Evolutionary conservation across 2,888 invertebrate species (phyloP).

Genomic region (Dyspetes luteomarginatus): DNA sequence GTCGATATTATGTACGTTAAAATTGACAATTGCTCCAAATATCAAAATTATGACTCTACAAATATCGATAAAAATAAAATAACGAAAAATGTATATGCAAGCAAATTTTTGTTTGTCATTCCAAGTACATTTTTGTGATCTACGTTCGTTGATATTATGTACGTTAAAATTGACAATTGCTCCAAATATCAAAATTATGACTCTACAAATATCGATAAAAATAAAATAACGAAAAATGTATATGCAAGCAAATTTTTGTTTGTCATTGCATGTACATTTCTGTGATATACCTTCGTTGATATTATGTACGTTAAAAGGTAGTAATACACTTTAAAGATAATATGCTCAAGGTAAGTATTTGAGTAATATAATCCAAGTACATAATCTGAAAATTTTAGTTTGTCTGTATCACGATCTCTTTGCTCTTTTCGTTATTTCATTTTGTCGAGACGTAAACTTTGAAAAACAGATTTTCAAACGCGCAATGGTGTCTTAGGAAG

Average conservation of each 20-base stretch:
- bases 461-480: constrained; percentile 60
- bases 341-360: constrained; percentile 54
- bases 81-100: too few species aligned
- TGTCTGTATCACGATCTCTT: constrained; percentile 43
- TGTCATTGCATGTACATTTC: constrained; percentile 15
- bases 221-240: not conserved
- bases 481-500: constrained; percentile 13
- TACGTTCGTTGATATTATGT: too few species aligned
- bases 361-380: constrained; percentile 23
- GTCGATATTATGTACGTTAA: too few species aligned
- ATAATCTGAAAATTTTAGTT: constrained; percentile 32
- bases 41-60: too few species aligned
- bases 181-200: not conserved
- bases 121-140: too few species aligned
- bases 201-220: not conserved
- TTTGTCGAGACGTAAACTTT: constrained; percentile 48
- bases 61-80: too few species aligned
- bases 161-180: too few species aligned
- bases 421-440: constrained; percentile 12
- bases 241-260: constrained; percentile 9
- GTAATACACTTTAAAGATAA: constrained; percentile 10
- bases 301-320: not conserved
- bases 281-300: not conserved
- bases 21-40: too few species aligned
- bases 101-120: too few species aligned